Evolutionary conservation across 2,113 vertebrate species (phyloP), one percentile per base, ranked within the genome.

Genomic region (Leptobrachium leishanense): DNA sequence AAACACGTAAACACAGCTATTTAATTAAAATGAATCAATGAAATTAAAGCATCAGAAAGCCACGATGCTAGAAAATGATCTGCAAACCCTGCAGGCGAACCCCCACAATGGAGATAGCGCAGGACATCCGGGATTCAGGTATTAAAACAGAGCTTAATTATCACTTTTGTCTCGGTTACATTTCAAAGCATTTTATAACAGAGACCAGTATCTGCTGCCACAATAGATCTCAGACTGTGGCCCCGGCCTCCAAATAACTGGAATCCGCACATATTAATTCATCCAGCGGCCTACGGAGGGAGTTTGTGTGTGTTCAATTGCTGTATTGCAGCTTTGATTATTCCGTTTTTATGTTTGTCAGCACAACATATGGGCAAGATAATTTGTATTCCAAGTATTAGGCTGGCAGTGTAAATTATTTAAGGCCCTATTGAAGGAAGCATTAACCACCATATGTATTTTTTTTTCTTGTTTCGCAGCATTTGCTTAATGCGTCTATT

Each of bases 331-430:
- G 85, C 87, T 90, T 87, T 88, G 88, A 90, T 89, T 88, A 89
- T 88, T 90, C 84, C 84, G 88, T 89, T 90, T 91, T 90, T 88
- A 89, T 88, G 86, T 91, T 89, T 89, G 89, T 91, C 88, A 89
- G 88, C 88, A 86, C 83, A 87, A 87, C 88, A 86, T 87, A 88
- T 85, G 89, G 88, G 89, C 81, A 84, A 87, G 84, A 88, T 88
- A 84, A 89, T 91, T 91, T 86, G 88, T 89, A 91, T 90, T 89
- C 90, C 82, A 86, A 84, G 87, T 87, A 91, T 90, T 89, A 90
- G 89, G 87, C 87, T 82, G 83, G 85, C 85, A 87, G 82, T 89
- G 85, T 90, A 89, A 91, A 91, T 90, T 89, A 91, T 91, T 91
- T 89, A 91, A 90, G 86, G 85, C 84, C 84, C 86, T 84, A 89